A percentile compares a stretch with the other conserved stretches of the same genome.
Evolutionary conservation across 2,113 vertebrate genomes (phyloP).

Genomic region (Archilochus colubris): DNA sequence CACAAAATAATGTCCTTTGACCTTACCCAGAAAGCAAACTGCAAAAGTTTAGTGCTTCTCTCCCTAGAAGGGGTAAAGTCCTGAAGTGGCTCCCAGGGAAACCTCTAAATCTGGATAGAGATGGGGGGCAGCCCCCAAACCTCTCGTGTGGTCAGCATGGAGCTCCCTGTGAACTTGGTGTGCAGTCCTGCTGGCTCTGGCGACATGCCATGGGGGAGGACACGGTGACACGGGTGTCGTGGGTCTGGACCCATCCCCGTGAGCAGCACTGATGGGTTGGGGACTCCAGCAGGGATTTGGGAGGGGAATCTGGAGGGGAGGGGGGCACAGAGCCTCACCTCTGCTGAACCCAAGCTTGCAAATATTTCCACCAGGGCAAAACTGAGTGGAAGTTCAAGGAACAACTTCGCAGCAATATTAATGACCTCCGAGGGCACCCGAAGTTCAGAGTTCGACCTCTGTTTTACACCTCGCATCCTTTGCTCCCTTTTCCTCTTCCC

Average conservation of each 20-base stretch:
- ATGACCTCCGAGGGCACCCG: conserved; percentile 70
- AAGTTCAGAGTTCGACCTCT: conserved; percentile 79
- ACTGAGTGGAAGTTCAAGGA: conserved; percentile 73
- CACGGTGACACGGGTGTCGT: not conserved
- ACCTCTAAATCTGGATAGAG: not conserved
- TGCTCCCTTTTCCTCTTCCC: not conserved
- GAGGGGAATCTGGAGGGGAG: not conserved
- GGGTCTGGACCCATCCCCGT: not conserved
- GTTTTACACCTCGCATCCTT: conserved; percentile 40
- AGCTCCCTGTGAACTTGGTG: not conserved
- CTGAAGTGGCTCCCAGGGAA: not conserved
- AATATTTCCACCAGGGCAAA: conserved; percentile 34
- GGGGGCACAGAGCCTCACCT: not conserved
- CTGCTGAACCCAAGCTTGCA: conserved; percentile 27
- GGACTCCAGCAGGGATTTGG: not conserved
- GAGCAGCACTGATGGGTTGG: not conserved
- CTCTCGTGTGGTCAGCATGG: rapidly evolving
- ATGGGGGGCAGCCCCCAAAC: not conserved
- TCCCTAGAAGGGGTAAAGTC: not conserved
- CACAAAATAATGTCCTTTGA: rapidly evolving
- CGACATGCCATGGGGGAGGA: not conserved
- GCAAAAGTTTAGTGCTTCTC: rapidly evolving
- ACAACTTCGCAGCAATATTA: conserved; percentile 62
- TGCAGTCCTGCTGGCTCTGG: not conserved
- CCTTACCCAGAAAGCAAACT: not conserved